These are phyloP conservation scores for Drosophila serrata DNA, from an alignment of 1,140 invertebrate species.

Conservation along the genomic window DNA sequence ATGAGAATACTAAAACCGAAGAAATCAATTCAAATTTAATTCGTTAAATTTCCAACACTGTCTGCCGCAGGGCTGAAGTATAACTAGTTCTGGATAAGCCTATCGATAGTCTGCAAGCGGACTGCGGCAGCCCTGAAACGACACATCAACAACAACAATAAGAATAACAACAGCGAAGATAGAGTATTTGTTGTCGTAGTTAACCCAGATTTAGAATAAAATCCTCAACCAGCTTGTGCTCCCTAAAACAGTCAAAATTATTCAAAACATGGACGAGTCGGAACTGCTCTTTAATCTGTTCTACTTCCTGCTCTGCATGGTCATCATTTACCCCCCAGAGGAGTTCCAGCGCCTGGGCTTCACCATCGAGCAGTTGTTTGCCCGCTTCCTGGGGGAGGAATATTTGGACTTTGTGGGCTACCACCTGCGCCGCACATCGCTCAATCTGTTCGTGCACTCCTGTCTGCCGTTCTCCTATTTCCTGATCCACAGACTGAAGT, in stretches of 20 bases:
- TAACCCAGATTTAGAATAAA: constrained; percentile 9
- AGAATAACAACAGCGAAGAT: constrained; percentile 2
- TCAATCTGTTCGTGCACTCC: constrained; percentile 90
- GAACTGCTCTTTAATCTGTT: constrained; percentile 89
- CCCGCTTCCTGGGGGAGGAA: constrained; percentile 89
- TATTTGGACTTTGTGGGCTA: constrained; percentile 90
- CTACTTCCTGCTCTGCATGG: constrained; percentile 89
- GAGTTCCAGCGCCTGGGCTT: constrained; percentile 91
- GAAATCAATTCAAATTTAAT: too few relatives aligned
- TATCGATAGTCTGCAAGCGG: neutral
- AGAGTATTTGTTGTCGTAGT: constrained; percentile 12
- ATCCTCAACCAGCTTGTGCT: constrained; percentile 9
- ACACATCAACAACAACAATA: constrained; percentile 12
- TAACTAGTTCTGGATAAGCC: neutral
- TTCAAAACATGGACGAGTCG: constrained; percentile 82
- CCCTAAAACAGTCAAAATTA: constrained; percentile 63
- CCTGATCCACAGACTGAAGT: constrained; percentile 86
- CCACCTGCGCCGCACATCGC: constrained; percentile 89
- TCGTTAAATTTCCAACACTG: neutral
- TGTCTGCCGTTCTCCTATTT: constrained; percentile 90
- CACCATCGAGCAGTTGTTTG: constrained; percentile 90
- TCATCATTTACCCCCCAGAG: constrained; percentile 90
- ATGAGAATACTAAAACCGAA: too few relatives aligned
- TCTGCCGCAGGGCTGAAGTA: neutral
- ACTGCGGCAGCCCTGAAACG: neutral